Percentiles rank a stretch among this genome's conserved stretches.
phyloP scores from a whole-genome alignment of 2,888 invertebrate genomes.

The Aethes cnicana region DNA sequence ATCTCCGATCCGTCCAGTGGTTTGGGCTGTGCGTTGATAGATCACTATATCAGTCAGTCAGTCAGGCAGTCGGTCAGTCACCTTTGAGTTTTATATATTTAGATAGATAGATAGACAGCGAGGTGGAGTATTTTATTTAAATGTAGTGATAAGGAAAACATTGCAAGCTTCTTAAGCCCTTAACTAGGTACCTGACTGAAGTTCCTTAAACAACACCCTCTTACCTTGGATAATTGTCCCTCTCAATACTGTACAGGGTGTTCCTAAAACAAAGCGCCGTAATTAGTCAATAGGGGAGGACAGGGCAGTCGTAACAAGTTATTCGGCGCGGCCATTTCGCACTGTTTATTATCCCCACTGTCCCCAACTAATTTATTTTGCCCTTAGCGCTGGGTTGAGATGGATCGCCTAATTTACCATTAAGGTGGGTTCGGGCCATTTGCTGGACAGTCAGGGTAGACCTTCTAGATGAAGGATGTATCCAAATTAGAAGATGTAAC shows the following conservation, averaged over 20 bases:
- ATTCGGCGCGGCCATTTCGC: slow-evolving; percentile 70
- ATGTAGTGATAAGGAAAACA: no score
- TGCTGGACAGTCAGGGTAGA: no score
- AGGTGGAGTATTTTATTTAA: no score
- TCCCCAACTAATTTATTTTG: slow-evolving; percentile 79
- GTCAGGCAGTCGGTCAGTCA: no score
- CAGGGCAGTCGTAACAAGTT: slow-evolving; percentile 69
- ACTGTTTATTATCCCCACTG: slow-evolving; percentile 76
- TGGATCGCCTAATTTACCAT: slow-evolving; percentile 80
- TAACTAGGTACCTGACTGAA: not conserved
- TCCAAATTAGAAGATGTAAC: no score
- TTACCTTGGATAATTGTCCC: slow-evolving; percentile 12
- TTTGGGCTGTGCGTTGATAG: no score
- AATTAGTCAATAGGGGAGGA: slow-evolving; percentile 77
- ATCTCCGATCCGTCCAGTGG: no score
- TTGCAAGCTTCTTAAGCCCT: no score
- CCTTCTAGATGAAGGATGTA: no score
- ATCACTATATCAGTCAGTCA: no score
- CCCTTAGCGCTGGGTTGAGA: slow-evolving; percentile 72
- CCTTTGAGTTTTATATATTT: no score
- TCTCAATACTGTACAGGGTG: slow-evolving; percentile 39
- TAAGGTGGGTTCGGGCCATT: slow-evolving; percentile 56
- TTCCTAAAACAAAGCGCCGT: slow-evolving; percentile 64
- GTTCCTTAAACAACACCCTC: not conserved
- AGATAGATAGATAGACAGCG: no score